Evolutionary conservation across 2,888 invertebrate species (phyloP).

Genomic region (Strigamia crassipes): DNA sequence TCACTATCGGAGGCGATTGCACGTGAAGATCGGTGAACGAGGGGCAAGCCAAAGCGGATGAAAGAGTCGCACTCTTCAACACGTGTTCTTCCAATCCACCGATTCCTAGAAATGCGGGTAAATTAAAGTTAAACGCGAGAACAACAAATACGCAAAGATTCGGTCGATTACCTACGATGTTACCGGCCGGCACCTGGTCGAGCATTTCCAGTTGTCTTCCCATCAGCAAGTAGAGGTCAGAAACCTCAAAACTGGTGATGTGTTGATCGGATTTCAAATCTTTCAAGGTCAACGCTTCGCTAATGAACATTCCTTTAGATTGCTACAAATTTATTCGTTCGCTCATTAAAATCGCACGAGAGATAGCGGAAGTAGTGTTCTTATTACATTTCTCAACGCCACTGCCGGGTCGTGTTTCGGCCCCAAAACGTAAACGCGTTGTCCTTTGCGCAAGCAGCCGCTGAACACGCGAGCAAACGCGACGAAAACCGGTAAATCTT

Average conservation of each 20-base stretch:
- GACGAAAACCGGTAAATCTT: constrained; percentile 68
- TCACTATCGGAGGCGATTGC: constrained; percentile 80
- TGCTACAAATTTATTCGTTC: background rate
- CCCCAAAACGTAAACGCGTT: constrained; percentile 79
- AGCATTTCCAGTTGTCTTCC: constrained; percentile 85
- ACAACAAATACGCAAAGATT: too few relatives aligned
- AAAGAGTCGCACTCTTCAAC: constrained; percentile 87
- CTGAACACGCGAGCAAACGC: constrained; percentile 94
- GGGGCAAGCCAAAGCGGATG: constrained; percentile 78
- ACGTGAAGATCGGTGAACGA: constrained; percentile 77
- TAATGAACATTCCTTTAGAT: constrained; percentile 48
- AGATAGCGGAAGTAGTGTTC: background rate
- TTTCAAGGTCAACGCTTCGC: constrained; percentile 53
- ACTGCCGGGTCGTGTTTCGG: constrained; percentile 83
- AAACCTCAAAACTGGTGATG: constrained; percentile 69
- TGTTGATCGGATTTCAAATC: constrained; percentile 64
- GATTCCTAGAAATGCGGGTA: constrained; percentile 66
- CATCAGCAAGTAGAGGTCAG: constrained; percentile 85
- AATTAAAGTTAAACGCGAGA: background rate
- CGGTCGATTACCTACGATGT: constrained; percentile 71
- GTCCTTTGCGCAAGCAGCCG: constrained; percentile 77
- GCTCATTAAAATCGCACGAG: background rate
- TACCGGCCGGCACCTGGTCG: constrained; percentile 83
- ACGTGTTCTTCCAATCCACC: constrained; percentile 83
- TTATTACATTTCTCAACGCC: constrained; percentile 60